Evolutionary conservation across 2,113 vertebrate genomes (phyloP).

Genomic region (Salminus brasiliensis): DNA sequence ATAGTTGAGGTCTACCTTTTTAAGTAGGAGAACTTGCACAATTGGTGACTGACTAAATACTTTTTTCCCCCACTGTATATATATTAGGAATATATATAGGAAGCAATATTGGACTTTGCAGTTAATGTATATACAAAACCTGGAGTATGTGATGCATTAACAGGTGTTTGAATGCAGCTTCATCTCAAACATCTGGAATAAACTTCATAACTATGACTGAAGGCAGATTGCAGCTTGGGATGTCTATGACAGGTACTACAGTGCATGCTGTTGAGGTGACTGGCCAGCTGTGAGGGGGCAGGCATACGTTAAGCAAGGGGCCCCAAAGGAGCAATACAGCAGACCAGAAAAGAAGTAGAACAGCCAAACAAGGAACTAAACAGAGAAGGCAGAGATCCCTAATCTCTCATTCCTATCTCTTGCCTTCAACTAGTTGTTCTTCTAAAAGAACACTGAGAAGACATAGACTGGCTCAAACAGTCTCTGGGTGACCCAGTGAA

Average conservation of each 20-base stretch:
- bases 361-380: neutral
- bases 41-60: too few relatives aligned
- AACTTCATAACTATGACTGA: neutral
- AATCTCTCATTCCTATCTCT: neutral
- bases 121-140: too few relatives aligned
- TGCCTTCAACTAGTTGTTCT: neutral
- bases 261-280: neutral
- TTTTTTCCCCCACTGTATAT: too few relatives aligned
- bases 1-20: too few relatives aligned
- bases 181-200: neutral
- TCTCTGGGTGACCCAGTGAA: neutral
- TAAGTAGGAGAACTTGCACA: too few relatives aligned
- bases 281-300: neutral
- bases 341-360: neutral
- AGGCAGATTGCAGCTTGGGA: neutral
- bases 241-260: neutral
- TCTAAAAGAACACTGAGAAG: neutral
- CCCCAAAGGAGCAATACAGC: neutral
- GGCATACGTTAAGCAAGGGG: neutral
- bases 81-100: too few relatives aligned
- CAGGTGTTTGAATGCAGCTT: neutral
- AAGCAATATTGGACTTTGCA: too few relatives aligned
- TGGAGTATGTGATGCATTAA: constrained; percentile 36
- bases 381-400: neutral
- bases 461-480: neutral